Evolutionary conservation across 2,888 invertebrate species (phyloP), one percentile per base, ranked within the genome.

Genomic region (Lysandra bellargus): DNA sequence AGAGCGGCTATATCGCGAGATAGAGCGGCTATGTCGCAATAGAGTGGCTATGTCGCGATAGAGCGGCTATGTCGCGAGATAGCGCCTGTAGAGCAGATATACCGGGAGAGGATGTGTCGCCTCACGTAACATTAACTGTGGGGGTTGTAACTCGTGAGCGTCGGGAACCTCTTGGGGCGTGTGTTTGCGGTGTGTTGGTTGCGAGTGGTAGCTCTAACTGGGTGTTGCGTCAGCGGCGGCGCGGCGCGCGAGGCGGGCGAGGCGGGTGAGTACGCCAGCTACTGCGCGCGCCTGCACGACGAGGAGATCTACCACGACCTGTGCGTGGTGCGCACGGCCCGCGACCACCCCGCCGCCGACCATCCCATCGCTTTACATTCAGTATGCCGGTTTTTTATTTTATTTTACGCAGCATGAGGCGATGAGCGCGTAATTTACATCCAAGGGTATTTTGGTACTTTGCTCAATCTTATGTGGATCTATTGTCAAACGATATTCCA

Each of bases 261-360:
- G 84, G 95, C 95, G 85, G 95, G 95, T 86, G 96, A 96, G 88
- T 96, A 96, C 90, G 95, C 95, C 86, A 96, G 95, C 91, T 96
- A 95, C 93, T 96, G 95, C 95, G 96, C 96, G 91, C 96, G 96
- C 91, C 95, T 96, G 88, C 96, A 96, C 95, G 97, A 97, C 90
- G 98, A 98, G 92, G 98, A 98, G 95, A 98, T 98, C 92, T 98
- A 98, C 96, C 98, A 98, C 95, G 98, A 98, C 95, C 96, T 98
- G 89, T 98, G 98, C 95, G 97, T 96, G 85, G 96, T 97, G 88
- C 95, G 95, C 92, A 92, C 92, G 84, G 91, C 91, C 86, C 91
- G 93, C 88, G 94, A 93, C 86, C 93, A 92, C 90, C 94, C 94
- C 90, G 91, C 93, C 88, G 83, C 83, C 80, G 84, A 83, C 81